Evolutionary conservation across 2,797 vertebrate genomes (phyloP), one percentile per base, ranked within the genome.

Genomic region (Gambusia yucatana): DNA sequence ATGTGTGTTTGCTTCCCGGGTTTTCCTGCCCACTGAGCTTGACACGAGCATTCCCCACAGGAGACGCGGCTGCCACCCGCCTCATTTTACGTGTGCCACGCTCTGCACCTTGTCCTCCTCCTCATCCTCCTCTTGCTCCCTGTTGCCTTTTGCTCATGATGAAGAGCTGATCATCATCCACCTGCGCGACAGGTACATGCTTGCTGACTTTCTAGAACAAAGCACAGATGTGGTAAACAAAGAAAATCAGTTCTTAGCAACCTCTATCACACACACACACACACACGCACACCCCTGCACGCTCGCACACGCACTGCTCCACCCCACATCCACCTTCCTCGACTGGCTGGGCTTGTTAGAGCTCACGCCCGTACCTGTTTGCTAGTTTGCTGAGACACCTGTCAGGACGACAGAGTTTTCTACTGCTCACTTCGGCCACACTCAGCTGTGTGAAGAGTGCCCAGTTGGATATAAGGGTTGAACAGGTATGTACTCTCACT

Each of bases 341-440:
- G 92, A 96, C 95, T 94, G 88, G 94, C 93, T 94, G 75, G 86
- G 91, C 94, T 94, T 91, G 95, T 95, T 88, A 72, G 75, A 85
- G 92, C 79, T 93, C 90, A 95, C 94, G 74, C 95, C 95, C 87
- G 39, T 91, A 94, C 93, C 94, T 95, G 93, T 90, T 93, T 78
- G 80, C 82, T 85, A 44, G 69, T 78, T 77, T 83, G 80, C 78
- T 8, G 77, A 94, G 86, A 87, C 94, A 95, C 92, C 94, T 96
- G 95, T 94, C 89, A 92, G 80, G 86, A 84, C 83, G 73, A 82
- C 46, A 82, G 50, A 82, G 88, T 82, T 82, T 82, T 79, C 47
- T 57, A 82, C n/a, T 36, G 57, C 72, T 76, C 79, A 74, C 85
- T 82, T 44, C 75, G 71, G 65, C 47, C 75, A 69, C 82, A 14